A percentile compares a stretch with the other conserved stretches of the same genome.
Evolutionary conservation across 2,113 vertebrate genomes (phyloP).

Genomic region (Nesogale talazaci): DNA sequence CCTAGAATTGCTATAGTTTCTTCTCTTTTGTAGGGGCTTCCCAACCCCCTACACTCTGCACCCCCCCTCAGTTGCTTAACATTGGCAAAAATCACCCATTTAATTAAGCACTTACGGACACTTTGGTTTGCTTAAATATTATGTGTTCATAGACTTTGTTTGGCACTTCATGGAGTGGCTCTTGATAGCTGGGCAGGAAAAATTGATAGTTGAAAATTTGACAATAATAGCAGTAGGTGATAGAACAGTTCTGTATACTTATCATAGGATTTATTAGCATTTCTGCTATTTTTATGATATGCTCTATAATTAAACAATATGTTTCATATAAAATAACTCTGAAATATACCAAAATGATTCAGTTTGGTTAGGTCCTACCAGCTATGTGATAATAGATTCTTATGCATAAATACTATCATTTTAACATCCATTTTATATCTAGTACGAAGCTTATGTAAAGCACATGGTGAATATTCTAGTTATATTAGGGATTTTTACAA

Average conservation of each 20-base stretch:
- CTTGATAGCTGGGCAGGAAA: not conserved
- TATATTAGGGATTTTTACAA: not conserved
- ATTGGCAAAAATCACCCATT: not conserved
- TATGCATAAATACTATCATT: not conserved
- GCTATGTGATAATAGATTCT: not conserved
- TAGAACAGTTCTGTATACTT: constrained; percentile 16
- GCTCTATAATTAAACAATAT: constrained; percentile 41
- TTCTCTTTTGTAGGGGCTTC: too few species aligned
- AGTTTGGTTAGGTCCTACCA: not conserved
- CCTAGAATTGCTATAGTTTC: not conserved
- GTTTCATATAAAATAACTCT: not conserved
- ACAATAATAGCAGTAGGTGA: not conserved
- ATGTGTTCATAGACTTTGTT: not conserved
- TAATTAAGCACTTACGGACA: not conserved
- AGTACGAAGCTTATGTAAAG: not conserved
- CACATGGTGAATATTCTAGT: not conserved
- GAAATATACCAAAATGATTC: not conserved
- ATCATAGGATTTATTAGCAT: not conserved
- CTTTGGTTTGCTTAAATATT: not conserved
- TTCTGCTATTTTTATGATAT: constrained; percentile 42
- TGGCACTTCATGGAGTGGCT: not conserved
- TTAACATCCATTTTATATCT: constrained; percentile 2
- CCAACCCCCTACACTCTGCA: not conserved
- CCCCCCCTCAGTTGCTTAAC: not conserved
- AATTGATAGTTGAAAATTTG: not conserved